Percentiles rank a stretch among this genome's conserved stretches.
These are phyloP conservation scores for Drosophila willistoni DNA, from an alignment of 1,140 invertebrate species.

Conservation along the genomic window DNA sequence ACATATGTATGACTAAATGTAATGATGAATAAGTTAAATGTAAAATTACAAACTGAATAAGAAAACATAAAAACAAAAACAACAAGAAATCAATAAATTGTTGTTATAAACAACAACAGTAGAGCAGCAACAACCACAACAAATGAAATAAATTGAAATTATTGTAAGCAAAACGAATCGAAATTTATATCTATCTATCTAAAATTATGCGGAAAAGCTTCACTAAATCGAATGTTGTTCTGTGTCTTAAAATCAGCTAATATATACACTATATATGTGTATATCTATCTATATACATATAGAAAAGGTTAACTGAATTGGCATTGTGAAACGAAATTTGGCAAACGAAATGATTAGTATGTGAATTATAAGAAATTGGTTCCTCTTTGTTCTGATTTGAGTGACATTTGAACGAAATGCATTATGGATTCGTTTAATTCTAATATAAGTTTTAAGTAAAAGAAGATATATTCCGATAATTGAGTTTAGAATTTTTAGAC, in stretches of 20 bases:
- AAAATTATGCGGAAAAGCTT: neutral
- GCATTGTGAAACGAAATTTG: slow-evolving; percentile 57
- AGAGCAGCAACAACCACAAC: no score
- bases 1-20: slow-evolving; percentile 3
- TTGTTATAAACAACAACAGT: slow-evolving; percentile 7
- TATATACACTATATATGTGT: neutral
- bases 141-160: neutral
- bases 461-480: neutral
- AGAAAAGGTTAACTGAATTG: slow-evolving; percentile 17
- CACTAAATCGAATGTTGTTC: slow-evolving; percentile 2
- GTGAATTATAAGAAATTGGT: slow-evolving; percentile 5
- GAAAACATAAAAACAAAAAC: neutral
- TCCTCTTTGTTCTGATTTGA: slow-evolving; percentile 5
- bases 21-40: slow-evolving; percentile 21
- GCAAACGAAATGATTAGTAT: slow-evolving; percentile 54
- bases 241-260: neutral
- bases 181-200: neutral
- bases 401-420: slow-evolving; percentile 4
- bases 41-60: slow-evolving; percentile 25
- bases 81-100: slow-evolving; percentile 8
- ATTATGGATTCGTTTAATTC: slow-evolving; percentile 4
- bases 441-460: slow-evolving; percentile 3
- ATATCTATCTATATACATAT: neutral
- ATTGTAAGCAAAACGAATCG: slow-evolving; percentile 4
- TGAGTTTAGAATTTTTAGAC: slow-evolving; percentile 15